Conservation (phyloP, 2,113 vertebrate genomes). For the Corythaixoides concolor region DNA sequence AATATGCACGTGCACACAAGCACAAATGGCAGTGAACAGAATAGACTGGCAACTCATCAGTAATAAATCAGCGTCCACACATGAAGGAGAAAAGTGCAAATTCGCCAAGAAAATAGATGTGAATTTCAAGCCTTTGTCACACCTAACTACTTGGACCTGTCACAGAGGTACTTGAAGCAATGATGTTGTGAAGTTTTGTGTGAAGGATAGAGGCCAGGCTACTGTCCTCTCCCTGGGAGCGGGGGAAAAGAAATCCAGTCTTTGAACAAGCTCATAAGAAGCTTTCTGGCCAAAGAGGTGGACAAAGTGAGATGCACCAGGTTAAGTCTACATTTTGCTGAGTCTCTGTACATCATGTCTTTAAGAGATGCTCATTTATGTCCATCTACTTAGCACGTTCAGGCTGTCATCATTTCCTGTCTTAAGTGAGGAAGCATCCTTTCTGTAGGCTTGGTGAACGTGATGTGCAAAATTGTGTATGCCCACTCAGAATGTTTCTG, state of each 20-base stretch:
- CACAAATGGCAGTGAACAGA: background rate
- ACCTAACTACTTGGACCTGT: background rate
- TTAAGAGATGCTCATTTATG: background rate
- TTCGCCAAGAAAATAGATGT: background rate
- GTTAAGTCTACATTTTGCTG: background rate
- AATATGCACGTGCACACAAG: background rate
- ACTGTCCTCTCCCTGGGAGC: background rate
- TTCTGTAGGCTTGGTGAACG: background rate
- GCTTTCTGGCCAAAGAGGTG: background rate
- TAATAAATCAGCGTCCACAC: background rate
- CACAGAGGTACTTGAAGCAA: background rate
- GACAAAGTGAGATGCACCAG: background rate
- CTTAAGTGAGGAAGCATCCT: background rate
- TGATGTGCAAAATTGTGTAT: background rate
- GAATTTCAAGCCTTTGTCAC: background rate
- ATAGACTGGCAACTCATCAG: background rate
- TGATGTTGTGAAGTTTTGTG: background rate
- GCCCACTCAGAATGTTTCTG: background rate
- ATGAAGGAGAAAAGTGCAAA: background rate
- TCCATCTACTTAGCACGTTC: background rate
- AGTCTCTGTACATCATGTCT: background rate
- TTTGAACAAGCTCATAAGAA: background rate
- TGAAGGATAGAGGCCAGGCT: background rate
- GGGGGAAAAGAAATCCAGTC: background rate
- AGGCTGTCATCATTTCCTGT: background rate